A percentile compares a stretch with the other conserved stretches of the same genome.
Evolutionary conservation across 2,888 invertebrate genomes (phyloP).

Genomic region (Lepidonotus clava): DNA sequence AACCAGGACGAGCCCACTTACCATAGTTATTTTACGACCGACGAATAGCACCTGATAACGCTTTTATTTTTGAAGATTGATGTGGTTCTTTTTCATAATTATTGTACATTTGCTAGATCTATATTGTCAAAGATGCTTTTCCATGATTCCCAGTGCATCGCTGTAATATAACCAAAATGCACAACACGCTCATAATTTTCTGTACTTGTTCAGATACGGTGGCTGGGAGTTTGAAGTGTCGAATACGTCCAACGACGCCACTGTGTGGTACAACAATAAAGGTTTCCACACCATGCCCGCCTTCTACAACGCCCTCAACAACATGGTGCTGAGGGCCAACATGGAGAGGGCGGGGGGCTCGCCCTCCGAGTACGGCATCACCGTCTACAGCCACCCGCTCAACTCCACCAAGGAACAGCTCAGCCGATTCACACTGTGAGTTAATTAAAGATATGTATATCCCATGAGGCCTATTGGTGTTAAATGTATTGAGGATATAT

Average conservation of each 20-base stretch:
- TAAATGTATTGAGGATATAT: too few relatives aligned
- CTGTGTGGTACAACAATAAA: conserved; percentile 81
- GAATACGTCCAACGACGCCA: conserved; percentile 57
- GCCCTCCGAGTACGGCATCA: conserved; percentile 73
- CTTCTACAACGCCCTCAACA: conserved; percentile 80
- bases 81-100: too few relatives aligned
- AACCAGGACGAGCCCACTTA: too few relatives aligned
- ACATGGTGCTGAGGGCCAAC: conserved; percentile 77
- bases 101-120: too few relatives aligned
- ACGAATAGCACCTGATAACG: too few relatives aligned
- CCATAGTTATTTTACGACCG: too few relatives aligned
- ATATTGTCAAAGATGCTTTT: background rate
- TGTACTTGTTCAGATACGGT: conserved; percentile 77
- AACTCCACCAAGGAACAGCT: conserved; percentile 75
- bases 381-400: conserved; percentile 79
- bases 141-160: background rate
- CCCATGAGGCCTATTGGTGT: too few relatives aligned
- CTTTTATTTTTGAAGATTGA: too few relatives aligned
- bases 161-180: background rate
- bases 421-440: conserved; percentile 78
- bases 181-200: background rate
- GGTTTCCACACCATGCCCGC: conserved; percentile 80
- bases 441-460: too few relatives aligned
- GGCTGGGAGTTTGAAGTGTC: conserved; percentile 74
- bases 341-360: conserved; percentile 48